Evolutionary conservation across 35 echinoderm and acorn worm genomes (phyloP).

Genomic region (Acanthaster planci): DNA sequence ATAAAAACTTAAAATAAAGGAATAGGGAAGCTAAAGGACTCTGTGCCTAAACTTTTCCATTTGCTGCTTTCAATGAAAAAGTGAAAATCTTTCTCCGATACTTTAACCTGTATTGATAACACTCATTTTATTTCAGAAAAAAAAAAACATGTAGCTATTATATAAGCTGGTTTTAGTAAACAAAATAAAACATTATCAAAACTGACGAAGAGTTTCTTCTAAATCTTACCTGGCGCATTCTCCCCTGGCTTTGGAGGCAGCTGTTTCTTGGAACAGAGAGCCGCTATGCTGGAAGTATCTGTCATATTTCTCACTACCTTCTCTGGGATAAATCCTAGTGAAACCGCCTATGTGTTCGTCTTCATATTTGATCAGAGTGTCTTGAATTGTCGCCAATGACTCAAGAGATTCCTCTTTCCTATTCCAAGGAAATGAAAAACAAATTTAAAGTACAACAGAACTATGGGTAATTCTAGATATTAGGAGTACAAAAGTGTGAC

Average conservation of each 20-base stretch:
- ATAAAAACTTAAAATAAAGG: too few species aligned
- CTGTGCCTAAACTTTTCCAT: too few species aligned
- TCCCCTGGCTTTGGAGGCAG: slow-evolving; percentile 95
- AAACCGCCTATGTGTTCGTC: slow-evolving; percentile 75
- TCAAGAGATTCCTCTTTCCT: slow-evolving; percentile 93
- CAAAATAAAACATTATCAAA: too few species aligned
- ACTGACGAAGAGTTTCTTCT: not conserved
- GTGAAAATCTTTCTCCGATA: too few species aligned
- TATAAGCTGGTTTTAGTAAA: too few species aligned
- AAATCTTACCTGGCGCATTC: slow-evolving; percentile 90
- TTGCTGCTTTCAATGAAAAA: too few species aligned
- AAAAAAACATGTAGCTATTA: too few species aligned
- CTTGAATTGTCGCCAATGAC: slow-evolving; percentile 63
- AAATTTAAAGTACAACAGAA: not conserved
- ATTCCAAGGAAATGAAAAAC: not conserved
- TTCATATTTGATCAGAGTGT: slow-evolving; percentile 87
- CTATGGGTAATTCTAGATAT: too few species aligned
- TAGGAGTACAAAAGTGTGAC: too few species aligned
- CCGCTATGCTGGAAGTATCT: slow-evolving; percentile 97
- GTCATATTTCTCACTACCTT: slow-evolving; percentile 86
- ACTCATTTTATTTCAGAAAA: too few species aligned
- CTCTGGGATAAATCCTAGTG: slow-evolving; percentile 81
- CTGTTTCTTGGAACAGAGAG: slow-evolving; percentile 95
- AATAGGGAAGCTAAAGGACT: too few species aligned
- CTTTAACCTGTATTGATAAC: too few species aligned